Conservation (phyloP, 2,113 vertebrate species). For the Fulica atra region DNA sequence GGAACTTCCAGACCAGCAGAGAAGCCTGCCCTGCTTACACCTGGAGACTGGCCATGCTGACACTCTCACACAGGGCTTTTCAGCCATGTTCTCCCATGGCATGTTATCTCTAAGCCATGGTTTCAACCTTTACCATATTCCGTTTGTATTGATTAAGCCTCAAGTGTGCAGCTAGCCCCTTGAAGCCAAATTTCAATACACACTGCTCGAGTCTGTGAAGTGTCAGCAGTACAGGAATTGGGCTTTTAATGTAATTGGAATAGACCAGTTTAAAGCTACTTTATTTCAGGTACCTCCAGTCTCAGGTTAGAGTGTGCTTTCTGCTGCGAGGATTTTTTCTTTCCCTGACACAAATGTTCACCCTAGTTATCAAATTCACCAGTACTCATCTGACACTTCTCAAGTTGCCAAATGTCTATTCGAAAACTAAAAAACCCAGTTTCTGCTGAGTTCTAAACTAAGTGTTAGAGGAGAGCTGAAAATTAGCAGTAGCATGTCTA, state of each 20-base stretch:
- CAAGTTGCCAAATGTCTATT: conserved; percentile 57
- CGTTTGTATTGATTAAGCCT: not conserved
- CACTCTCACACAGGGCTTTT: not conserved
- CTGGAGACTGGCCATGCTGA: not conserved
- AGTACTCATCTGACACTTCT: conserved; percentile 36
- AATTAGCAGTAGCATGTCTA: not conserved
- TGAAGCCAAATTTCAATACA: not conserved
- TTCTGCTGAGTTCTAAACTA: conserved; percentile 1
- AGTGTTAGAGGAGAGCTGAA: not conserved
- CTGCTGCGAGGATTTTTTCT: conserved; percentile 14
- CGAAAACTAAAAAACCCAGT: not conserved
- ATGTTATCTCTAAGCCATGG: not conserved
- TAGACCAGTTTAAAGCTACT: not conserved
- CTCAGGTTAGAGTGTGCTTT: conserved; percentile 19
- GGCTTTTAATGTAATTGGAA: not conserved
- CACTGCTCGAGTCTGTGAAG: not conserved
- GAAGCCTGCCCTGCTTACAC: not conserved
- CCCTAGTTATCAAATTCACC: conserved; percentile 37
- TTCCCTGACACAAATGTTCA: not conserved
- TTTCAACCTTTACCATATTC: not conserved
- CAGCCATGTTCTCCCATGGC: not conserved
- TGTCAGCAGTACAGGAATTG: not conserved
- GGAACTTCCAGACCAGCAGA: not conserved
- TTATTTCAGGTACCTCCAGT: conserved; percentile 22
- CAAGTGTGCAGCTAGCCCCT: not conserved